phyloP scores from a whole-genome alignment of 1,140 invertebrate species.

The Drosophila parvula region DNA sequence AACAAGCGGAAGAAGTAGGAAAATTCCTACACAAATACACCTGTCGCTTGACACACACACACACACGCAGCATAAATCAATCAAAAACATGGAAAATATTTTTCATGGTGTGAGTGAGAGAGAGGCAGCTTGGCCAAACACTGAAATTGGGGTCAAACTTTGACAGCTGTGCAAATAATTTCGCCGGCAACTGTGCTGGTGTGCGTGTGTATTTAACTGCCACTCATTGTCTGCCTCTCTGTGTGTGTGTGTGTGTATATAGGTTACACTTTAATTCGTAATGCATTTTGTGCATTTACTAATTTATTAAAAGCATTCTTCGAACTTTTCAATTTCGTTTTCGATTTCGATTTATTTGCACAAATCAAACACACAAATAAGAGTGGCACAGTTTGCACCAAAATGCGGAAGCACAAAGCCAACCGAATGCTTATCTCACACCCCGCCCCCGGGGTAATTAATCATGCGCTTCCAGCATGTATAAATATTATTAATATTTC shows the following conservation, averaged over 20 bases:
- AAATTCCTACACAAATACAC: constrained; percentile 53
- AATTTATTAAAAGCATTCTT: constrained; percentile 79
- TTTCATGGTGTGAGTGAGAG: constrained; percentile 9
- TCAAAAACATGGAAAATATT: constrained; percentile 70
- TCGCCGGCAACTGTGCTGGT: constrained; percentile 41
- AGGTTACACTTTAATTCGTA: constrained; percentile 63
- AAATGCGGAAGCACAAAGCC: constrained; percentile 62
- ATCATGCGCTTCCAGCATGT: constrained; percentile 37
- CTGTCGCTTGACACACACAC: constrained; percentile 53
- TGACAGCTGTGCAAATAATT: constrained; percentile 83
- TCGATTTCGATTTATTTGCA: constrained; percentile 70
- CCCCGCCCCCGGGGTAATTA: constrained; percentile 28
- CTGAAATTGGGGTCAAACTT: constrained; percentile 74
- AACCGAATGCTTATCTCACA: constrained; percentile 55
- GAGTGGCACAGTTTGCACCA: constrained; percentile 60
- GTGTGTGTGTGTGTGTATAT: constrained; percentile 27
- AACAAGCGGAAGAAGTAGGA: constrained; percentile 8
- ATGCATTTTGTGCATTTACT: constrained; percentile 79
- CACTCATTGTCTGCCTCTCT: constrained; percentile 34
- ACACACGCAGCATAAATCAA: constrained; percentile 67
- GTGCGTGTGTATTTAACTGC: constrained; percentile 37
- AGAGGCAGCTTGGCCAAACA: constrained; percentile 23
- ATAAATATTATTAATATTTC: constrained; percentile 64
- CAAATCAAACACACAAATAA: constrained; percentile 47
- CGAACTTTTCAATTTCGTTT: constrained; percentile 40